Evolutionary conservation across 2,113 vertebrate genomes (phyloP).

Genomic region (Dipodomys merriami): DNA sequence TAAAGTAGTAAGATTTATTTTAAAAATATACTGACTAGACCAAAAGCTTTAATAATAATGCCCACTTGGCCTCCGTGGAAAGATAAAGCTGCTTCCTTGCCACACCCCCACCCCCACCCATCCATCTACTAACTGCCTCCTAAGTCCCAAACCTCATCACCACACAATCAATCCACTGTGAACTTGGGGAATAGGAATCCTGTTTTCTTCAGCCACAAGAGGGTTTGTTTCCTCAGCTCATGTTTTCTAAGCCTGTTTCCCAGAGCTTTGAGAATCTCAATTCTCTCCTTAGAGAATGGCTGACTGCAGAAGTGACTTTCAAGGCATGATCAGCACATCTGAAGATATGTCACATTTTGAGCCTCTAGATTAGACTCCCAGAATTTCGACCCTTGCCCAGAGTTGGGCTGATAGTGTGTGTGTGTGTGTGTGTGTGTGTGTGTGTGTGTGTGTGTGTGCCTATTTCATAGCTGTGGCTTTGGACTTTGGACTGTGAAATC

Average conservation of each 20-base stretch:
- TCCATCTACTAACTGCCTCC: no score
- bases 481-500: neutral
- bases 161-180: neutral
- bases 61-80: neutral
- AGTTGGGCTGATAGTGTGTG: neutral
- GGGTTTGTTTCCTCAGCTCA: neutral
- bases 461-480: neutral
- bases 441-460: neutral
- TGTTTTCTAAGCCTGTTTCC: neutral
- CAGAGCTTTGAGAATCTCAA: neutral
- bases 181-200: neutral
- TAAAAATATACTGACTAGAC: neutral
- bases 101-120: no score
- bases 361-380: neutral
- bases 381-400: neutral
- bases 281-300: neutral
- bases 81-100: neutral
- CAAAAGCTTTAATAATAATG: neutral
- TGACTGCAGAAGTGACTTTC: neutral
- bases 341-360: neutral
- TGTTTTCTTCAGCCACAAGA: neutral
- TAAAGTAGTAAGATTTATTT: neutral
- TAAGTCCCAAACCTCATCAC: neutral
- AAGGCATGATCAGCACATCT: rapidly evolving
- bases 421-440: neutral